Evolutionary conservation across 2,888 invertebrate genomes (phyloP), one percentile per base, ranked within the genome.

Genomic region (Bellardia bayeri): DNA sequence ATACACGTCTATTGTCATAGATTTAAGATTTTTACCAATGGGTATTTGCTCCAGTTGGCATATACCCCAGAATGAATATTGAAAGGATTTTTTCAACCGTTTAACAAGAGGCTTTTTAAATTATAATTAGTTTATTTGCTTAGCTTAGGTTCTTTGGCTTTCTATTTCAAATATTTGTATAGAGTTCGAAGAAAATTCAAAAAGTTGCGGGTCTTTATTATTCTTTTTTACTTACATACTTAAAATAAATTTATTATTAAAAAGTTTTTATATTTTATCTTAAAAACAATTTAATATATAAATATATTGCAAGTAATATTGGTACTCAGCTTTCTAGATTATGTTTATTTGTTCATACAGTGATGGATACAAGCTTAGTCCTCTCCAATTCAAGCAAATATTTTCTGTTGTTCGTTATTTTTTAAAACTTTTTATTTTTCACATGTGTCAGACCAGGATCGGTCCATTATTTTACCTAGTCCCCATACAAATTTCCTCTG

Each of bases 71-170:
- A 54, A 54, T 7, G n/a, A 23, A 56, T 37, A 64, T 40, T 71
- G 16, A 71, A 71, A 71, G 56, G 54, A 40, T 56, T 54, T 69
- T 4, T 49, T 69, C 33, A 33, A 30, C 16, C 33, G 33, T 40
- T 54, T 56, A 54, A 14, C n/a, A 37, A 16, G 37, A 33, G 71
- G 23, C 51, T 45, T 45, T 54, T 56, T 54, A 64, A 6, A 71
- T 71, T 16, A 56, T 56, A 56, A 56, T 71, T 71, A 40, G 56
- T 23, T 14, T 51, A 51, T 51, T 51, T 51, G 7, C 51, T 56
- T 71, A 23, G 51, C 0, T 51, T 51, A 49, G 33, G 69, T 54
- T 54, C 2, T 16, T 16, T 71, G 71, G 40, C 71, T 71, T 69
- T 71, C 56, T 11, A 40, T 64, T 37, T 14, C 40, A 64, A n/a